These are phyloP conservation scores for Mungos mungo DNA, from an alignment of 2,113 vertebrate genomes.

Conservation along the genomic window DNA sequence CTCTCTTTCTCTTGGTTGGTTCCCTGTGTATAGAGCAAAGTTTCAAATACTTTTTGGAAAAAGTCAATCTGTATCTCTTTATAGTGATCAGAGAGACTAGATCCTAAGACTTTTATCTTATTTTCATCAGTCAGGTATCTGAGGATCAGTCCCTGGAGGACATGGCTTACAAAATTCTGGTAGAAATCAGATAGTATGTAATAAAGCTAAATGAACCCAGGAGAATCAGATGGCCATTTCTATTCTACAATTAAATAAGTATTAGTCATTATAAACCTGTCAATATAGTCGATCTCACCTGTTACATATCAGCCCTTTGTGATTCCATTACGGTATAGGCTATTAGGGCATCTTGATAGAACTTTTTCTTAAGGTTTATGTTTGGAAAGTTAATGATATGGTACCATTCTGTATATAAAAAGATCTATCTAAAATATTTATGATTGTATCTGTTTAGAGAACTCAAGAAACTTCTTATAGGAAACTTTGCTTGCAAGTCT, in stretches of 20 bases:
- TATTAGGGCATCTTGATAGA: neutral
- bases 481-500: neutral
- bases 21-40: neutral
- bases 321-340: neutral
- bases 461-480: neutral
- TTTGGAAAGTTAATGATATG: neutral
- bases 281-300: neutral
- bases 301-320: neutral
- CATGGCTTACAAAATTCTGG: neutral
- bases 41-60: neutral
- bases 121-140: neutral
- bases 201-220: neutral
- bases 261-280: neutral
- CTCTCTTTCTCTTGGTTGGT: too few relatives aligned
- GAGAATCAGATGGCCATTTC: neutral
- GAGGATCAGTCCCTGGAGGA: neutral
- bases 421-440: constrained; percentile 4
- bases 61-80: neutral
- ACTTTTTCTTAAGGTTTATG: neutral
- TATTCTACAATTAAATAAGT: neutral
- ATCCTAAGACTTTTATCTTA: neutral
- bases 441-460: neutral
- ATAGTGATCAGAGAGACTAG: neutral
- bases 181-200: neutral
- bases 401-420: neutral